phyloP scores from a whole-genome alignment of 2,888 invertebrate species.

The Bellardia pandia region DNA sequence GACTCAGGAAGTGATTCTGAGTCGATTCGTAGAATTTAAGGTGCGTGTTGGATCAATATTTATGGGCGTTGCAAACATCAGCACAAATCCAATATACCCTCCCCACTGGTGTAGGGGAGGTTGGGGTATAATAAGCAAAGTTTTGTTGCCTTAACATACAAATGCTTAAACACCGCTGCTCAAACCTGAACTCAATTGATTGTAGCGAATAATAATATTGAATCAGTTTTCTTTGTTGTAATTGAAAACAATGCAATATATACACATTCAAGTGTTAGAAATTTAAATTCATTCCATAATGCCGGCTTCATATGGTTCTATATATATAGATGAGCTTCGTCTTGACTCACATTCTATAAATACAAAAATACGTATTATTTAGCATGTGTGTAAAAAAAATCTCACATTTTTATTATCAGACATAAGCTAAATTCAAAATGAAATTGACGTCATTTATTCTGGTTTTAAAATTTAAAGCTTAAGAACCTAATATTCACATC shows the following conservation, averaged over 20 bases:
- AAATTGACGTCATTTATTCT: slow-evolving; percentile 63
- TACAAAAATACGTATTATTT: slow-evolving; percentile 1
- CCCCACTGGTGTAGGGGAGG: too few relatives aligned
- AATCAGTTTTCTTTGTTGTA: too few relatives aligned
- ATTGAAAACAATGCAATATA: neutral
- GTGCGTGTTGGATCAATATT: too few relatives aligned
- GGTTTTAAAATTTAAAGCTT: slow-evolving; percentile 20
- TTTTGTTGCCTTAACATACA: too few relatives aligned
- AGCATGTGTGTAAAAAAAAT: neutral
- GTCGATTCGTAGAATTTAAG: too few relatives aligned
- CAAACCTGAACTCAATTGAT: too few relatives aligned
- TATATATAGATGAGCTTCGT: slow-evolving; percentile 34
- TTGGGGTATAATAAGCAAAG: too few relatives aligned
- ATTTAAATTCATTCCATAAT: slow-evolving; percentile 26
- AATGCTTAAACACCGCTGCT: too few relatives aligned
- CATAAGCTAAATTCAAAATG: slow-evolving; percentile 38
- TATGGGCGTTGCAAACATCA: too few relatives aligned
- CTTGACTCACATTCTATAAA: slow-evolving; percentile 63
- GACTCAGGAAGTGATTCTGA: too few relatives aligned
- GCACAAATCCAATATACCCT: too few relatives aligned
- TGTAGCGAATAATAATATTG: too few relatives aligned
- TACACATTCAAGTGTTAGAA: slow-evolving; percentile 25
- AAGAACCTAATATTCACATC: neutral
- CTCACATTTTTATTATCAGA: slow-evolving; percentile 33
- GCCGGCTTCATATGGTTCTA: neutral